Evolutionary conservation across 2,113 vertebrate genomes (phyloP), one percentile per base, ranked within the genome.

Genomic region (Protomyctophum bolini): DNA sequence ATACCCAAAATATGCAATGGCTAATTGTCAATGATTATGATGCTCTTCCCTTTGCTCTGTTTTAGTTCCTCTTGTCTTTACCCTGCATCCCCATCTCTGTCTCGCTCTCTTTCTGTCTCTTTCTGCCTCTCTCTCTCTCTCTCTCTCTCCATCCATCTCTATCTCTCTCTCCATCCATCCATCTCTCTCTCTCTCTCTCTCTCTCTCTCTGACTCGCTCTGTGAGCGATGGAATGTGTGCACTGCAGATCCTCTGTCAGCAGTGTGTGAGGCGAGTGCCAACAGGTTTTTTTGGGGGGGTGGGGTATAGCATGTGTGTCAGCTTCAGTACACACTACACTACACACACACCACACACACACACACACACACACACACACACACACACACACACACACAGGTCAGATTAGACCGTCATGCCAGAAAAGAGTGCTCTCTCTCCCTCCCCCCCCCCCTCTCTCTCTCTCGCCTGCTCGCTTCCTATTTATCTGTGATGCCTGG

Each of bases 171-270:
- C 55, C 15, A 4, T 15, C 5, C 15, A 12, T 57, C 55, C 8
- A 12, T 78, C 52, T 70, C 41, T 60, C 59, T 58, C 57, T 77
- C 58, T 68, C 41, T 65, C 61, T 57, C 10, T 48, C 66, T 63
- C 58, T 72, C 61, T 65, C 48, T 72, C 55, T 86, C 76, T 89
- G 88, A 87, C 33, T 41, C 3, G 33, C 33, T 71, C 81, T 91
- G 84, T 82, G 91, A 89, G 80, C 87, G 91, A 88, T 92, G 93
- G 93, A 95, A 95, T 95, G 93, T 92, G 87, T 90, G 89, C 72
- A 88, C 90, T 89, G 87, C 90, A 91, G 92, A 92, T 93, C 91
- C 89, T 92, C 92, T 94, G 93, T 92, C 93, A 86, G 70, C 81
- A 79, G 90, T 84, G 89, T 83, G 83, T 66, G 86, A 82, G 90